Base-by-base conservation (phyloP, 2,888 invertebrate species). In the Colostygia pectinataria region DNA sequence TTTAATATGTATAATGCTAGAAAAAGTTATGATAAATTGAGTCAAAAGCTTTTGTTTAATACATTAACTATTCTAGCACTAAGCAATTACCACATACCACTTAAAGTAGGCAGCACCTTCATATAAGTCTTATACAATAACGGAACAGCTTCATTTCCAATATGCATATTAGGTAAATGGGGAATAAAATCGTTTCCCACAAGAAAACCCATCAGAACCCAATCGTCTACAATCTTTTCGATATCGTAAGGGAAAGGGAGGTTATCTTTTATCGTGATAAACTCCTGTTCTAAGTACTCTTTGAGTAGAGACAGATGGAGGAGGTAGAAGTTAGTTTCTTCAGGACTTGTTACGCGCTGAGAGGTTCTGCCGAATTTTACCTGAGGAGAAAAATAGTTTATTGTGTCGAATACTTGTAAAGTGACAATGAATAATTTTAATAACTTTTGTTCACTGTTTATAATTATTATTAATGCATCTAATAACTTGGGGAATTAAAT, bases 121-220 rank as follows among this genome's bases (percentile, higher is more conserved):
- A 95, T 98, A 81, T 99, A 99, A 0, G 95, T 95, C 66, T 93
- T 92, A 84, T 98, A 99, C 28, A 99, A 89, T 54, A 96, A 76
- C 0, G 98, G 96, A 56, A 99, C 83, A 8, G 98, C 97, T 69
- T 97, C 97, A 70, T 96, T 95, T 61, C 93, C 93, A 60, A 99
- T 99, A 80, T 99, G 98, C 79, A 99, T 92, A 80, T 98, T 95
- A 1, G 99, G 99, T 57, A 99, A 91, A 89, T 98, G 94, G 0
- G 99, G 99, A 67, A 99, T 96, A 82, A 99, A 99, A 83, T 99
- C 99, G 76, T 99, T 99, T 56, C 99, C 99, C 7, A 99, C 97
- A 14, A 99, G 86, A 79, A 99, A 99, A 0, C 98, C 97, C 97
- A 99, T 97, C 10, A 99, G 81, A 18, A 99, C 95, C 99, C 99